Conservation (phyloP, 1,140 invertebrate species). For the Hormaphis cornu region DNA sequence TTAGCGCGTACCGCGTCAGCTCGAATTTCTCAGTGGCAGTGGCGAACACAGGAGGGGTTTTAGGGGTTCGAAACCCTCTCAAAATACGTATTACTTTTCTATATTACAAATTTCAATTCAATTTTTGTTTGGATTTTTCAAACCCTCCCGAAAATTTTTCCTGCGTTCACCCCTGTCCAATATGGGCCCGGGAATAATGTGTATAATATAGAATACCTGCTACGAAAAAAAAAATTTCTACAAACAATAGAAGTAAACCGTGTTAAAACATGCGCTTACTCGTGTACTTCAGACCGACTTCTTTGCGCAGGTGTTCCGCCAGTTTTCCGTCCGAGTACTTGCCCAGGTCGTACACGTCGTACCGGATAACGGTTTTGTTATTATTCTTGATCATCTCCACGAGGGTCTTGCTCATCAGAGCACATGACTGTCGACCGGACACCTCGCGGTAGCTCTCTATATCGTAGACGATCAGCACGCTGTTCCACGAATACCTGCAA, state of each 20-base stretch:
- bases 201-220: background rate
- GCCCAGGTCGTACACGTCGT: conserved; percentile 47
- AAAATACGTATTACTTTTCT: too few species aligned
- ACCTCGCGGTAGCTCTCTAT: conserved; percentile 54
- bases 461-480: conserved; percentile 61
- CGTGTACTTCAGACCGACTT: conserved; percentile 46
- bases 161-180: too few species aligned
- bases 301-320: conserved; percentile 47
- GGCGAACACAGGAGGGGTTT: too few species aligned
- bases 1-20: too few species aligned
- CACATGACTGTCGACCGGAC: conserved; percentile 55
- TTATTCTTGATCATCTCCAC: conserved; percentile 53
- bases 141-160: too few species aligned
- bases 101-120: too few species aligned
- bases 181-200: too few species aligned
- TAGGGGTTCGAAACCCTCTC: too few species aligned
- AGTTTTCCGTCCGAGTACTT: conserved; percentile 46
- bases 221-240: too few species aligned
- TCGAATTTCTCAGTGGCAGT: too few species aligned
- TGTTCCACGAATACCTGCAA: conserved; percentile 56
- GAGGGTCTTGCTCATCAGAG: conserved; percentile 58
- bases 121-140: too few species aligned
- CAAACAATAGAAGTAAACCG: too few species aligned
- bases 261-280: conserved; percentile 45
- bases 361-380: conserved; percentile 44